Evolutionary conservation across 2,888 invertebrate genomes (phyloP).

Genomic region (Tipula confusa): DNA sequence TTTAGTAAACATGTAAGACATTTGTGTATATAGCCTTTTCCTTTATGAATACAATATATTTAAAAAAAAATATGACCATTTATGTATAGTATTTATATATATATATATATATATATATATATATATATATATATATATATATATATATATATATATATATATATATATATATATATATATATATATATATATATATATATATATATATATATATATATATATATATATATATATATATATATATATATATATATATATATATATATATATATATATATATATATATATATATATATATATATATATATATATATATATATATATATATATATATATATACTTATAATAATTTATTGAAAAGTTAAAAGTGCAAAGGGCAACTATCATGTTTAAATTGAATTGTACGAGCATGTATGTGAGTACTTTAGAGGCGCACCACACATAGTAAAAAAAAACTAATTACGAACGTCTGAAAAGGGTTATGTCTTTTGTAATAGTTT

Average conservation of each 20-base stretch:
- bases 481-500: constrained; percentile 20
- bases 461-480: background rate
- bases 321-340: background rate
- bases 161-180: constrained; percentile 6
- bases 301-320: background rate
- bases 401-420: background rate
- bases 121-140: background rate
- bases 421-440: background rate
- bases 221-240: background rate
- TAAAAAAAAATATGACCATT: no score
- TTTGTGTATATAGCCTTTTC: background rate
- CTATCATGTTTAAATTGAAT: constrained; percentile 3
- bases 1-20: background rate
- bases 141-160: background rate
- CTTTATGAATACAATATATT: background rate
- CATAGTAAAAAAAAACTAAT: background rate
- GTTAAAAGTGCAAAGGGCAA: constrained; percentile 1
- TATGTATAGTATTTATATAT: background rate
- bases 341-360: background rate
- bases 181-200: constrained; percentile 6
- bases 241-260: background rate
- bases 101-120: background rate
- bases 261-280: background rate
- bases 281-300: constrained; percentile 6
- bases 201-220: background rate